Percentiles rank a stretch among this genome's conserved stretches.
These are phyloP conservation scores for Zoroaster sp. DNA, from an alignment of 53 echinoderm and acorn worm species.

Conservation along the genomic window DNA sequence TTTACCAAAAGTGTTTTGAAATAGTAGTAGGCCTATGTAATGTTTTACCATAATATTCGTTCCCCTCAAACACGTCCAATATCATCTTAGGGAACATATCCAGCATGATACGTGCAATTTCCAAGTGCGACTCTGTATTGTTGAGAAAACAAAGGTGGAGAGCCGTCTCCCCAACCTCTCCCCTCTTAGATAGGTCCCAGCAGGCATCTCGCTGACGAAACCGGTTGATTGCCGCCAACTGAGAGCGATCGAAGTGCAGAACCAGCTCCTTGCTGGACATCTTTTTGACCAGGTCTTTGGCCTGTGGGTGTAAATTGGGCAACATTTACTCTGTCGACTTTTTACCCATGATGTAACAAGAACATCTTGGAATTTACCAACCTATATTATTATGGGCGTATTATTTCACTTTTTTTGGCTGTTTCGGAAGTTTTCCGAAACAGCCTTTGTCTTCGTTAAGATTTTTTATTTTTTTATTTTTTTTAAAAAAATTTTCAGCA, in stretches of 20 bases:
- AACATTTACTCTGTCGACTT: no score
- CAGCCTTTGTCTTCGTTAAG: no score
- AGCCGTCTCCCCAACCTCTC: slow-evolving; percentile 85
- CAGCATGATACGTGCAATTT: slow-evolving; percentile 64
- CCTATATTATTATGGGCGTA: no score
- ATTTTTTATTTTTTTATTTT: no score
- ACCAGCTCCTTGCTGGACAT: slow-evolving; percentile 58
- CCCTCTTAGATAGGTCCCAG: slow-evolving; percentile 74
- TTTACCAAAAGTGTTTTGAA: no score
- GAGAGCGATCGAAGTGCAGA: slow-evolving; percentile 67
- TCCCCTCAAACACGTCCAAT: slow-evolving; percentile 76
- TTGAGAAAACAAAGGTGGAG: slow-evolving; percentile 79
- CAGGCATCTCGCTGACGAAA: slow-evolving; percentile 71
- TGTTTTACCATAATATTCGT: slow-evolving; percentile 85
- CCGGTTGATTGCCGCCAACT: slow-evolving; percentile 49
- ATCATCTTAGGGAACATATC: slow-evolving; percentile 68
- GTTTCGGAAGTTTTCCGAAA: no score
- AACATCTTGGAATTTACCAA: no score
- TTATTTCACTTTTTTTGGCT: no score
- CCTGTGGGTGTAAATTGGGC: background rate
- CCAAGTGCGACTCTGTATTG: slow-evolving; percentile 72
- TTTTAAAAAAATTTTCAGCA: no score
- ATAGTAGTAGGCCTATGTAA: no score
- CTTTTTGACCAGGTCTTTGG: background rate
- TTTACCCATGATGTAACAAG: no score